A percentile compares a stretch with the other conserved stretches of the same genome.
These are phyloP conservation scores for Holothuria glaberrima DNA, from an alignment of 35 echinoderm and acorn worm species.

Conservation along the genomic window DNA sequence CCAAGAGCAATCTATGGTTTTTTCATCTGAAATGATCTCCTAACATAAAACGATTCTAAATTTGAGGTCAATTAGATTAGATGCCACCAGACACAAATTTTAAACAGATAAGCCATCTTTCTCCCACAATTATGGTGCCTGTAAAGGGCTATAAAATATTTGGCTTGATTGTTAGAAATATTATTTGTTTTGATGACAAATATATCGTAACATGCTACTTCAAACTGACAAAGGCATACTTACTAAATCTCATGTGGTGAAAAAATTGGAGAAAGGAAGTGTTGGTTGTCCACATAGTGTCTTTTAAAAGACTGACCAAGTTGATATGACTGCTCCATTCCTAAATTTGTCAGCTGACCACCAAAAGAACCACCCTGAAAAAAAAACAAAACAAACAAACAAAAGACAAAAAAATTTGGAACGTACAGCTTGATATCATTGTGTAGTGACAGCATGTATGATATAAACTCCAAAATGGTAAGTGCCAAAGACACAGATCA, in stretches of 20 bases:
- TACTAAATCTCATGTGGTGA: constrained; percentile 60
- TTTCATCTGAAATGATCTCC: too few species aligned
- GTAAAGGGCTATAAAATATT: too few species aligned
- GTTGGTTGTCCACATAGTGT: constrained; percentile 57
- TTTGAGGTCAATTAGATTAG: too few species aligned
- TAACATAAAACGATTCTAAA: too few species aligned
- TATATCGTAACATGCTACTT: too few species aligned
- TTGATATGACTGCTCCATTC: constrained; percentile 68
- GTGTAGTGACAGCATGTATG: too few species aligned
- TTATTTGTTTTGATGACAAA: too few species aligned
- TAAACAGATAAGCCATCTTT: too few species aligned
- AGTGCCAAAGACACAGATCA: background rate
- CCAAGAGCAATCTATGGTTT: too few species aligned
- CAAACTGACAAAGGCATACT: background rate
- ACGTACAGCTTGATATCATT: background rate
- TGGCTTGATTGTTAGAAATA: too few species aligned
- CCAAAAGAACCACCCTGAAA: constrained; percentile 65
- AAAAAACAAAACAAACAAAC: background rate
- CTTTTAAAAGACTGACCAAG: constrained; percentile 52
- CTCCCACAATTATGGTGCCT: too few species aligned
- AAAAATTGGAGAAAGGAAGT: constrained; percentile 53
- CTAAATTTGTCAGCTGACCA: constrained; percentile 68
- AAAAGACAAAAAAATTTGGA: background rate
- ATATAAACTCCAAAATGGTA: background rate
- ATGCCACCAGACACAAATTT: too few species aligned